Evolutionary conservation across 2,888 invertebrate species (phyloP), one percentile per base, ranked within the genome.

Genomic region (Tenthredo distinguenda): DNA sequence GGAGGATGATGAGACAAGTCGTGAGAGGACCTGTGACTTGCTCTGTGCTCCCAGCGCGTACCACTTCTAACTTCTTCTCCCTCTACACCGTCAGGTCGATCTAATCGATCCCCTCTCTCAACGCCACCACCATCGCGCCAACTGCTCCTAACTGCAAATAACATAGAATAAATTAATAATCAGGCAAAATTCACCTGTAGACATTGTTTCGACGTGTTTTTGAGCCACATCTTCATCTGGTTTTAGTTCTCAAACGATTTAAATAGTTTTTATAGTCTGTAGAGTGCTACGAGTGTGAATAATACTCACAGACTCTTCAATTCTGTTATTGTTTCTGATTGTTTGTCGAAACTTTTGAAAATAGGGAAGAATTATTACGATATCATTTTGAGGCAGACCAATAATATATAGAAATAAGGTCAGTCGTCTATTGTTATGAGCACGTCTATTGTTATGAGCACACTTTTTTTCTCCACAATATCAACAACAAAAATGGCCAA

Each of bases 101-200:
- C 93, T 84, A 90, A 86, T 88, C 91, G 90, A 26, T 92, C 92
- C 0, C 81, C 81, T 85, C 92, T 90, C 43, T 93, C 93, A 82
- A 89, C 86, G 84, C 91, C 90, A 55, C 92, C 92, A 50, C 91
- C 91, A 85, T 95, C 95, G 68, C 94, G 94, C 95, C 95, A 95
- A 90, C 93, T 94, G 82, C 91, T 91, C 87, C 94, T 93, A 71
- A 90, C 92, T 91, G 87, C 34, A 85, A 87, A 47, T 74, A 58
- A 5, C 31, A 7, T 37, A 15, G 34, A 43, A 84, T 40, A 26
- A 83, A 31, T 6, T 84, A 83, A 72, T 62, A 5, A 50, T 76
- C 10, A 34, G 68, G 1, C 15, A 7, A 26, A 12, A 43, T 76
- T 47, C 2, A 47, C 31, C 12, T 76, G 76, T 18, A 76, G 47